phyloP scores from a whole-genome alignment of 2,888 invertebrate species.

The Tenthredo amoena region DNA sequence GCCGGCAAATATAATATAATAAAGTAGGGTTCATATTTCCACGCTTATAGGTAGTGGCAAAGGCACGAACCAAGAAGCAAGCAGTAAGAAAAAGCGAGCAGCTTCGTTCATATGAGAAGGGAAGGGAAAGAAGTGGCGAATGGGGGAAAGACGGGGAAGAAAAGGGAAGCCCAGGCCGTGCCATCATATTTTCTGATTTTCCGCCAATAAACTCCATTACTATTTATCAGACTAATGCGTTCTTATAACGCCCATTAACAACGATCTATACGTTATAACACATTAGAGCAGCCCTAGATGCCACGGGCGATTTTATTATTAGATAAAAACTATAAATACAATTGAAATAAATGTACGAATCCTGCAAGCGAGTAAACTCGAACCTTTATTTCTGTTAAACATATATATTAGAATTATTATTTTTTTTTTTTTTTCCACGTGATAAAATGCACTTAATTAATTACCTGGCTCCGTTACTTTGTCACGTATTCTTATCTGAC shows the following conservation, averaged over 20 bases:
- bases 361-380: too few species aligned
- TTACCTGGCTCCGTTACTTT: not conserved
- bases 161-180: conserved; percentile 60
- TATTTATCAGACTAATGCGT: conserved; percentile 78
- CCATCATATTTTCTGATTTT: conserved; percentile 78
- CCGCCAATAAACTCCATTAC: conserved; percentile 78
- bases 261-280: conserved; percentile 73
- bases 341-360: conserved; percentile 19
- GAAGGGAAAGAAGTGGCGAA: conserved; percentile 36
- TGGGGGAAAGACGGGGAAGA: conserved; percentile 56
- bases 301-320: conserved; percentile 30
- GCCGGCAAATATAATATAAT: conserved; percentile 77
- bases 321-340: not conserved
- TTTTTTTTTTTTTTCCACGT: not conserved
- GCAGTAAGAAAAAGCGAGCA: conserved; percentile 45
- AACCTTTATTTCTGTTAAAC: not conserved
- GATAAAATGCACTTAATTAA: conserved; percentile 23
- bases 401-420: not conserved
- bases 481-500: conserved; percentile 25
- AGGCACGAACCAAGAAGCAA: conserved; percentile 57
- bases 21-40: conserved; percentile 76
- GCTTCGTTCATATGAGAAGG: conserved; percentile 41
- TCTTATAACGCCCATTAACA: conserved; percentile 77
- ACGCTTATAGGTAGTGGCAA: conserved; percentile 69
- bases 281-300: conserved; percentile 64